Evolutionary conservation across 2,113 vertebrate genomes (phyloP).

Genomic region (Muscicapa adusta): DNA sequence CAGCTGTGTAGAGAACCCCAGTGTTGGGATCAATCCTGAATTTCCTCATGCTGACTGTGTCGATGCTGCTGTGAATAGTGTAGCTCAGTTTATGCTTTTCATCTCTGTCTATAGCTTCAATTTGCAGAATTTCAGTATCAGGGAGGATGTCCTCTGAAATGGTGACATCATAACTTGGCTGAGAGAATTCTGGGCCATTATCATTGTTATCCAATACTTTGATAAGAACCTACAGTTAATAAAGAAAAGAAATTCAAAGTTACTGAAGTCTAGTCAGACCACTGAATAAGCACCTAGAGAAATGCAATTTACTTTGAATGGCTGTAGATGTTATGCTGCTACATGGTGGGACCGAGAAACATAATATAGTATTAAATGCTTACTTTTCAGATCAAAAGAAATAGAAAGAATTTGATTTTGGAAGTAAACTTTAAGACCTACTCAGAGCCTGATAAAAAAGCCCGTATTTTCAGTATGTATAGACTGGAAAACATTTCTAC

Average conservation of each 20-base stretch:
- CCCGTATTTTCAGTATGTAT: not conserved
- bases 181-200: conserved; percentile 91
- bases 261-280: not conserved
- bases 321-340: not conserved
- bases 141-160: conserved; percentile 90
- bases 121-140: conserved; percentile 89
- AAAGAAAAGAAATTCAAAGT: conserved; percentile 6
- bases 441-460: not conserved
- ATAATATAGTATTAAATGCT: not conserved
- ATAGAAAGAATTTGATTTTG: not conserved
- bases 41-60: conserved; percentile 85
- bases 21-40: conserved; percentile 87
- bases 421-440: not conserved
- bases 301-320: not conserved
- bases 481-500: not conserved
- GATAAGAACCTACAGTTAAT: conserved; percentile 83
- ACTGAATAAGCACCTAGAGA: not conserved
- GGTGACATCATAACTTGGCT: conserved; percentile 86
- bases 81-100: conserved; percentile 89
- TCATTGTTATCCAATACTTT: conserved; percentile 94
- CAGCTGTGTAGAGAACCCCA: conserved; percentile 84
- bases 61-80: conserved; percentile 89
- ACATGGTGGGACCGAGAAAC: not conserved
- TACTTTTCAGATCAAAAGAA: not conserved
- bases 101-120: conserved; percentile 91